phyloP scores from a whole-genome alignment of 2,888 invertebrate genomes.

The Tenthredo distinguenda region DNA sequence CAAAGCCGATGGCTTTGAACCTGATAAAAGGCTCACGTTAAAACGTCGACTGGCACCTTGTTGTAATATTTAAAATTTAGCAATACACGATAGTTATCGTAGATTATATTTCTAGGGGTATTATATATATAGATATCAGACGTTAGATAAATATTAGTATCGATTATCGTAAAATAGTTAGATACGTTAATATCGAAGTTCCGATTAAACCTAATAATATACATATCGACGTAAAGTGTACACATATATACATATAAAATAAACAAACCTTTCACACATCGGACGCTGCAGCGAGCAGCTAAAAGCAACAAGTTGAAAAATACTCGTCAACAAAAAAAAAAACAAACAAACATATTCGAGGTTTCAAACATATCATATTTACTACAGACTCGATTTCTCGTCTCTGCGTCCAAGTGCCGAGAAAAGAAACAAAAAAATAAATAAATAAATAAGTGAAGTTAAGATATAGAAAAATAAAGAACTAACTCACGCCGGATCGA shows the following conservation, averaged over 20 bases:
- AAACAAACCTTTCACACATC: neutral
- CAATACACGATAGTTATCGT: neutral
- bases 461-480: constrained; percentile 38
- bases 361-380: neutral
- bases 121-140: neutral
- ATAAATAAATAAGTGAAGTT: constrained; percentile 26
- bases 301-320: constrained; percentile 51
- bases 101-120: neutral
- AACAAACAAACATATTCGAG: neutral
- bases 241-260: constrained; percentile 1
- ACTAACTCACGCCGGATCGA: constrained; percentile 8
- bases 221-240: constrained; percentile 26
- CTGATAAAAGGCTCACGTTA: constrained; percentile 26
- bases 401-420: neutral
- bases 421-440: neutral
- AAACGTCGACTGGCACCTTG: neutral
- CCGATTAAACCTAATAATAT: constrained; percentile 3
- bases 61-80: neutral
- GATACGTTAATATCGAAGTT: neutral
- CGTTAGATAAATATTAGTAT: neutral
- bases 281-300: neutral
- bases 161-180: neutral
- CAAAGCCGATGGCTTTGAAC: constrained; percentile 35
- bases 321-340: constrained; percentile 40
- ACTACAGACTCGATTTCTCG: neutral